Base-by-base conservation (phyloP, 2,113 vertebrate species). In the Serilophus lunatus region DNA sequence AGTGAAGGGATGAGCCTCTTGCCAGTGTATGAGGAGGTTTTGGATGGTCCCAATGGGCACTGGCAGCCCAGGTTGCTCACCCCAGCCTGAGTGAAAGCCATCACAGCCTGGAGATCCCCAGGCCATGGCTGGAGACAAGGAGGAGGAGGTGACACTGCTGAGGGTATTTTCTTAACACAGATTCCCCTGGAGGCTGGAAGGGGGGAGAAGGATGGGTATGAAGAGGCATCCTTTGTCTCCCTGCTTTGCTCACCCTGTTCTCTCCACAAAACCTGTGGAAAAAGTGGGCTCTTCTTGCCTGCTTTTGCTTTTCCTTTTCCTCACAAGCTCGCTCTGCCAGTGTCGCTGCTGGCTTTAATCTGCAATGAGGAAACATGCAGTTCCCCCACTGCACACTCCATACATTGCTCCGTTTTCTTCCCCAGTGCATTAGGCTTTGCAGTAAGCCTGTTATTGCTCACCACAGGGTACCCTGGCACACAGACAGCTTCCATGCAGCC, bases 381-480 rank as follows among this genome's bases (percentile, higher is more conserved):
- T 50, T 44, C 31, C 50, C 36, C 20, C 10, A 5, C 15, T n/a
- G 18, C 17, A 11, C 3, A 1, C 75, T 60, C 66, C 22, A 3
- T 33, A 11, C 63, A 2, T 38, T 13, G 42, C 68, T 86, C 10
- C 2, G 1, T 81, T 79, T 80, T 65, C 45, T 63, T 80, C 19
- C 57, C 59, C 45, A 36, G 1, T 6, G 63, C 59, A 57, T 63
- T 40, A 69, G 76, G 50, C n/a, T 86, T 68, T 65, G 54, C 80
- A 91, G 63, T 47, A 36, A 86, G 36, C n/a, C 76, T 69, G 16
- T 44, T 82, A 40, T 2, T 72, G 61, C 82, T 60, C 24, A 9
- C 40, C 0, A 0, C 1, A 3, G 76, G 63, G 25, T 15, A 7
- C 26, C 72, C 36, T 2, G 20, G 26, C 0, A 0, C 56, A 22